phyloP scores from a whole-genome alignment of 2,888 invertebrate species.

The Selenia dentaria region DNA sequence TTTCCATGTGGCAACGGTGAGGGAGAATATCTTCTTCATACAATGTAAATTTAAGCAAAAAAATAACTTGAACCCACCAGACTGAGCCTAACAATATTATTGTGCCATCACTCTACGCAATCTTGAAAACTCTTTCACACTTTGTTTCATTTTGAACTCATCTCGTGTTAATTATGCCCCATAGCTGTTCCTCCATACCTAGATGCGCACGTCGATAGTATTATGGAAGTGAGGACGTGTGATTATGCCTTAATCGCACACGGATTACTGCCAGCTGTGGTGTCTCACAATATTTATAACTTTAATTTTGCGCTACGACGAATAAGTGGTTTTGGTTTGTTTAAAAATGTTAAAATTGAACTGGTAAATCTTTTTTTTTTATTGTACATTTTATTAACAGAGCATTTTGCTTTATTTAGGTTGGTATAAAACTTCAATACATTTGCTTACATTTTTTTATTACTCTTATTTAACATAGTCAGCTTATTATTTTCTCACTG shows the following conservation, averaged over 20 bases:
- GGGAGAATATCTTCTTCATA: no score
- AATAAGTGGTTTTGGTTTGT: no score
- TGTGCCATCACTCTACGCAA: not conserved
- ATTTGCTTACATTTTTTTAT: no score
- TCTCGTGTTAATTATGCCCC: conserved; percentile 4
- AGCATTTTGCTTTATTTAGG: no score
- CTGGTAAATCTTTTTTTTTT: no score
- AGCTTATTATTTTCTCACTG: no score
- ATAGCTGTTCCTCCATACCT: not conserved
- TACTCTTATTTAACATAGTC: no score
- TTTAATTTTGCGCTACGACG: conserved; percentile 65
- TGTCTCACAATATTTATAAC: conserved; percentile 69
- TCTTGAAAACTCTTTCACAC: conserved; percentile 3
- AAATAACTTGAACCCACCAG: not conserved
- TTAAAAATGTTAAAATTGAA: no score
- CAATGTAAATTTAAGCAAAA: no score
- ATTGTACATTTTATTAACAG: no score
- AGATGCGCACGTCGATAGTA: conserved; percentile 23
- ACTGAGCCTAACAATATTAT: not conserved
- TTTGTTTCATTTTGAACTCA: conserved; percentile 5
- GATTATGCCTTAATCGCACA: conserved; percentile 48
- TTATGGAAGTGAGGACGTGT: conserved; percentile 38
- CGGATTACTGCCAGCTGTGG: conserved; percentile 55
- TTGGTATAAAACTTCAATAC: no score
- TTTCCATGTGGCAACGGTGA: no score